These are phyloP conservation scores for Lasiurus cinereus DNA, from an alignment of 2,113 vertebrate species.

Conservation along the genomic window DNA sequence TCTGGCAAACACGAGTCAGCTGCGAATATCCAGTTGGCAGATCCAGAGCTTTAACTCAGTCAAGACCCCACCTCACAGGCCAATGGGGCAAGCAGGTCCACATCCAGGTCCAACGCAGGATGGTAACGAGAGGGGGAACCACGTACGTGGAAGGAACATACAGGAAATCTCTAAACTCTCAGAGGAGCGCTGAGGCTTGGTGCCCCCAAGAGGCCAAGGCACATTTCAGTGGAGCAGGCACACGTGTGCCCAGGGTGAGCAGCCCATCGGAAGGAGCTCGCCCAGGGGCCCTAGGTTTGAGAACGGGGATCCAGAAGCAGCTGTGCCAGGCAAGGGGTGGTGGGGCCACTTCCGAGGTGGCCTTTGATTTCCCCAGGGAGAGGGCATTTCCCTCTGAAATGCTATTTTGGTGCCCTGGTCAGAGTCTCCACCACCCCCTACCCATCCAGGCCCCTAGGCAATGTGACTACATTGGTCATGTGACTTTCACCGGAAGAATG, in stretches of 20 bases:
- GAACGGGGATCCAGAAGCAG: not conserved
- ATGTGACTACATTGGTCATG: not conserved
- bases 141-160: rapidly evolving
- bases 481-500: not conserved
- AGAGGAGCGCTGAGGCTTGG: not conserved
- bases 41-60: not conserved
- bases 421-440: not conserved
- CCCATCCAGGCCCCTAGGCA: not conserved
- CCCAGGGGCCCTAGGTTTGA: not conserved
- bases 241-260: no score
- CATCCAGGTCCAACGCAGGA: no score
- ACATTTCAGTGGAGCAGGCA: not conserved
- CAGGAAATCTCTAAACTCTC: not conserved
- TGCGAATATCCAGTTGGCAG: not conserved
- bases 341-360: not conserved
- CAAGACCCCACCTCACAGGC: not conserved
- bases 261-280: not conserved
- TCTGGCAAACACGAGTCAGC: not conserved
- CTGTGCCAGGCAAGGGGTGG: not conserved
- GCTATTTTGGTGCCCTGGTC: not conserved
- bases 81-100: not conserved
- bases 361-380: not conserved
- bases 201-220: not conserved
- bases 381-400: not conserved
- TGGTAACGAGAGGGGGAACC: no score